phyloP scores from a whole-genome alignment of 1,140 invertebrate genomes.

The Anthonomus grandis region DNA sequence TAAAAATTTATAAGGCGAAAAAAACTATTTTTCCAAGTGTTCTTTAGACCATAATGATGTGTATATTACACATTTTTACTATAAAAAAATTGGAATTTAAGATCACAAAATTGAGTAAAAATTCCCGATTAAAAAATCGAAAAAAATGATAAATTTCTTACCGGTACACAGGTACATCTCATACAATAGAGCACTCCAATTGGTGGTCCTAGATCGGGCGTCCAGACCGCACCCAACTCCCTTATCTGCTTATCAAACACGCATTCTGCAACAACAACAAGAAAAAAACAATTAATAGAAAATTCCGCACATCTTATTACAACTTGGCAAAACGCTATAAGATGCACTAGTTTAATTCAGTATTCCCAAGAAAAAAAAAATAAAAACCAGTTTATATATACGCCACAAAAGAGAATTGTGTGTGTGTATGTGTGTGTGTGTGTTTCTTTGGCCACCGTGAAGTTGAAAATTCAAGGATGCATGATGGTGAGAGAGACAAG shows the following conservation, averaged over 20 bases:
- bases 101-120: too few species aligned
- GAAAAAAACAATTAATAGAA: conserved; percentile 26
- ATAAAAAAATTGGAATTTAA: too few species aligned
- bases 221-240: conserved; percentile 84
- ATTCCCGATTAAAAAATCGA: too few species aligned
- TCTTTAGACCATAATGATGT: too few species aligned
- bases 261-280: conserved; percentile 81
- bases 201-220: conserved; percentile 83
- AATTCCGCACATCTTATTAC: neutral
- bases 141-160: too few species aligned
- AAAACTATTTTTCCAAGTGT: too few species aligned
- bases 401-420: neutral
- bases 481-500: conserved; percentile 11
- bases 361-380: conserved; percentile 2
- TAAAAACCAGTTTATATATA: conserved; percentile 16
- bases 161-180: conserved; percentile 86
- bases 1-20: too few species aligned
- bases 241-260: conserved; percentile 81
- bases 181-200: conserved; percentile 93
- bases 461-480: conserved; percentile 15
- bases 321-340: neutral
- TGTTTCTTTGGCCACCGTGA: conserved; percentile 18
- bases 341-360: conserved; percentile 4
- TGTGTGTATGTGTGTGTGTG: conserved; percentile 6
- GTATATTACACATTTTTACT: too few species aligned